Evolutionary conservation across 2,888 invertebrate species (phyloP).

Genomic region (Oconnorella tubifera): DNA sequence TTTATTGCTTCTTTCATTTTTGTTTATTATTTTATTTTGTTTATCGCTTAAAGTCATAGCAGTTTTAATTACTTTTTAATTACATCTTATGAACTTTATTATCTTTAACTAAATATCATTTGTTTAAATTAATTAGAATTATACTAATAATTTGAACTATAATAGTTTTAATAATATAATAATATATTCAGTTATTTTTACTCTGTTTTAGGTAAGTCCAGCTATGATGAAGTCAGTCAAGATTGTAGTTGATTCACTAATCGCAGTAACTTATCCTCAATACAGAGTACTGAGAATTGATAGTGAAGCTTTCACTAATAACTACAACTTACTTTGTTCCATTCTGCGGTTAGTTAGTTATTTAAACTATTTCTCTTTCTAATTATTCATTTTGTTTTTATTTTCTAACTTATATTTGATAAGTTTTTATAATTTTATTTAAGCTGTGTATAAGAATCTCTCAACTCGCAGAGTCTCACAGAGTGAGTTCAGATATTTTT

Average conservation of each 20-base stretch:
- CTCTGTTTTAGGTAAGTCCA: conserved; percentile 40
- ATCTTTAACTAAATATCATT: background rate
- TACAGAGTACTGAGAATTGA: background rate
- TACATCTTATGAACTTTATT: background rate
- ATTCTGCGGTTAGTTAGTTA: background rate
- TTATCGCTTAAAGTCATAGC: no score
- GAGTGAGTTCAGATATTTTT: no score
- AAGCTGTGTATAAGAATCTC: no score
- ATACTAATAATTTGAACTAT: no score
- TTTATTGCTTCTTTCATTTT: no score
- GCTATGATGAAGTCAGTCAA: conserved; percentile 56
- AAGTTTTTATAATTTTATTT: no score
- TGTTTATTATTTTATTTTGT: no score
- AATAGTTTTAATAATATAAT: background rate
- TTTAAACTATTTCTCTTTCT: background rate
- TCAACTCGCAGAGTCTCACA: no score
- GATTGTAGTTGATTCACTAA: conserved; percentile 78
- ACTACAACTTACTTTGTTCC: background rate
- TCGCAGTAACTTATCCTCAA: conserved; percentile 74
- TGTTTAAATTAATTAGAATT: background rate
- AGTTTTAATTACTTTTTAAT: no score
- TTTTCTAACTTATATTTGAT: background rate
- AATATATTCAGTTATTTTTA: conserved; percentile 2
- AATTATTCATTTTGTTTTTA: background rate
- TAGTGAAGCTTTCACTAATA: background rate